Evolutionary conservation across 1,140 invertebrate species (phyloP).

Genomic region (Diabrotica undecimpunctata): DNA sequence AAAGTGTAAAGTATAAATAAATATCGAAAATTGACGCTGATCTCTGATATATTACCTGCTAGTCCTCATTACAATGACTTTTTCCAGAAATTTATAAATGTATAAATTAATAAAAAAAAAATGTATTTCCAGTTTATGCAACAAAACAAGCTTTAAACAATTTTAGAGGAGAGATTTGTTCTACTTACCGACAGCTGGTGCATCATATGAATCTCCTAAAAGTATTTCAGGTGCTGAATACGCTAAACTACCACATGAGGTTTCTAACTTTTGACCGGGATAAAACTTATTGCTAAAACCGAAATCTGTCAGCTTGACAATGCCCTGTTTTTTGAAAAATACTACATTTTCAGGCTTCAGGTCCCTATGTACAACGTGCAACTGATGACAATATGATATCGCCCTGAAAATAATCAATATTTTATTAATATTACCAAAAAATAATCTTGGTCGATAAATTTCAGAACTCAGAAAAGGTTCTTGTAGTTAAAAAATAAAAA

Average conservation of each 20-base stretch:
- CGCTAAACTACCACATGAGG: slow-evolving; percentile 97
- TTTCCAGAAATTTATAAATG: no score
- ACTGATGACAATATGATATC: slow-evolving; percentile 96
- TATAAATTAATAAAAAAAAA: no score
- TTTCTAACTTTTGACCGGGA: slow-evolving; percentile 95
- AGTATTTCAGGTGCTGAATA: slow-evolving; percentile 99
- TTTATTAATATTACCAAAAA: slow-evolving; percentile 61
- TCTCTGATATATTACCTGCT: no score
- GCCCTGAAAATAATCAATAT: slow-evolving; percentile 77
- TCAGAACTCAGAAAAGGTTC: no score
- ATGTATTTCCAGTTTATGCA: neutral
- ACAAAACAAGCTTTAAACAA: neutral
- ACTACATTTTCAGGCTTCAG: slow-evolving; percentile 99
- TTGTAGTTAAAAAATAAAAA: no score
- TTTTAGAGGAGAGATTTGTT: neutral
- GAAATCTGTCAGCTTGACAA: slow-evolving; percentile 99
- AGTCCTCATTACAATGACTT: no score
- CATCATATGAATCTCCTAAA: slow-evolving; percentile 91
- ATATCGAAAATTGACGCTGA: no score
- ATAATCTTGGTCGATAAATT: no score
- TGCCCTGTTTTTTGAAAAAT: slow-evolving; percentile 94
- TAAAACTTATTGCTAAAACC: slow-evolving; percentile 97
- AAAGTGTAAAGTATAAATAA: no score
- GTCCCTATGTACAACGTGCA: slow-evolving; percentile 91
- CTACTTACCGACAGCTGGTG: slow-evolving; percentile 82